These are phyloP conservation scores for Caenorhabditis sinica DNA, from an alignment of 2,888 invertebrate genomes.

Conservation along the genomic window DNA sequence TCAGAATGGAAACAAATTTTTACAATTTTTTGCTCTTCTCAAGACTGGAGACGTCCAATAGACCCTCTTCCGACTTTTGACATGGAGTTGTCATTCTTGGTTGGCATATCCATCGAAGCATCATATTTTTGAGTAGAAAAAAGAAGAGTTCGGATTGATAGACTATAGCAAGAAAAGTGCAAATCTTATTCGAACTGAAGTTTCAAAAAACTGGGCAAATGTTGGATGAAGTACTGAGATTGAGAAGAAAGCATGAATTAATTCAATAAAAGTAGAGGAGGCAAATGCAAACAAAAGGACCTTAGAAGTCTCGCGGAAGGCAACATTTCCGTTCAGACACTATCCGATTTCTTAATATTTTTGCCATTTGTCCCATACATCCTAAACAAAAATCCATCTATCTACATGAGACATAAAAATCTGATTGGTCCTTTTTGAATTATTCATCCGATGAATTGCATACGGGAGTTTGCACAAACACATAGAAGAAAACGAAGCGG, in stretches of 20 bases:
- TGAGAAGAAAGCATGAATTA: conserved; percentile 24
- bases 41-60: neutral
- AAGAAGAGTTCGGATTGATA: conserved; percentile 22
- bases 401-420: conserved; percentile 21
- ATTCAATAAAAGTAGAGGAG: conserved; percentile 45
- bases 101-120: conserved; percentile 48
- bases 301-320: conserved; percentile 30
- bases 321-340: conserved; percentile 56
- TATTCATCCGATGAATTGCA: conserved; percentile 35
- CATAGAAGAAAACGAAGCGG: conserved; percentile 22
- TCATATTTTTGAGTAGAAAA: conserved; percentile 15
- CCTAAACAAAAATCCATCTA: conserved; percentile 27
- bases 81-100: conserved; percentile 51
- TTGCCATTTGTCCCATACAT: conserved; percentile 43
- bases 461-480: conserved; percentile 49
- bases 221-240: neutral
- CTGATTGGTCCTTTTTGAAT: conserved; percentile 53
- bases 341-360: conserved; percentile 61
- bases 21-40: conserved; percentile 3
- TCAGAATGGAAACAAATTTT: conserved; percentile 47
- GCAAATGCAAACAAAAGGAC: conserved; percentile 42
- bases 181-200: neutral
- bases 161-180: conserved; percentile 12
- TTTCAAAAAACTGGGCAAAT: neutral
- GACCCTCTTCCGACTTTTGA: conserved; percentile 42